Evolutionary conservation across 1,140 invertebrate species (phyloP), one percentile per base, ranked within the genome.

Genomic region (Drosophila persimilis): DNA sequence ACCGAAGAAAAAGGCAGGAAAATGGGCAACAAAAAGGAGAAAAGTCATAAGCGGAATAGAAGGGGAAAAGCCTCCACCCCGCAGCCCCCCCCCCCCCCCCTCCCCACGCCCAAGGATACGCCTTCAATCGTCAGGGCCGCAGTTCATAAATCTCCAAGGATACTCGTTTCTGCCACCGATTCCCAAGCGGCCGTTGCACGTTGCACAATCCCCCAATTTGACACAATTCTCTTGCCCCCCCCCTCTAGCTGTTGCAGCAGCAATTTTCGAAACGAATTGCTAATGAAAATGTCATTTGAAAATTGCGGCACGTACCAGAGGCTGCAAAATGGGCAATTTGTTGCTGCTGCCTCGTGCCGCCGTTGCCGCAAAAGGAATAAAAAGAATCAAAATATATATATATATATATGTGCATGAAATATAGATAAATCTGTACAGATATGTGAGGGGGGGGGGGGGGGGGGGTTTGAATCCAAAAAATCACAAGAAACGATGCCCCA

Each of bases 201-300:
- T 39, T 41, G 20, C 39, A 29, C 20, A n/a, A 66, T 46, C 9
- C 26, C 1, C 1, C 63, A 50, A 69, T 69, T 69, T 69, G 64
- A 69, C 64, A 69, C 65, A 65, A 55, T 67, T 55, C 20, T 15
- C 48, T 44, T 48, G n/a, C 50, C 41, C 13, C 35, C 4, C 35
- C 1, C 35, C 35, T 13, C 41, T 64, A 31, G 31, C 29, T 46
- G n/a, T 58, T 59, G 58, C 48, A 47, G 58, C 61, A 59, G 81
- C 81, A 86, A 86, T 86, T 86, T 86, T 88, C 74, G 65, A 75
- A 86, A 86, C 77, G 83, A 86, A 86, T 86, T 88, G 81, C 81
- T 88, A 86, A 86, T 86, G 81, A 88, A 86, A 86, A 86, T 86
- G 81, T 86, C 81, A 88, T 86, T 86, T 74, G 83, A 72, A 74